Evolutionary conservation across 2,113 vertebrate species (phyloP), one percentile per base, ranked within the genome.

Genomic region (Noctilio leporinus): DNA sequence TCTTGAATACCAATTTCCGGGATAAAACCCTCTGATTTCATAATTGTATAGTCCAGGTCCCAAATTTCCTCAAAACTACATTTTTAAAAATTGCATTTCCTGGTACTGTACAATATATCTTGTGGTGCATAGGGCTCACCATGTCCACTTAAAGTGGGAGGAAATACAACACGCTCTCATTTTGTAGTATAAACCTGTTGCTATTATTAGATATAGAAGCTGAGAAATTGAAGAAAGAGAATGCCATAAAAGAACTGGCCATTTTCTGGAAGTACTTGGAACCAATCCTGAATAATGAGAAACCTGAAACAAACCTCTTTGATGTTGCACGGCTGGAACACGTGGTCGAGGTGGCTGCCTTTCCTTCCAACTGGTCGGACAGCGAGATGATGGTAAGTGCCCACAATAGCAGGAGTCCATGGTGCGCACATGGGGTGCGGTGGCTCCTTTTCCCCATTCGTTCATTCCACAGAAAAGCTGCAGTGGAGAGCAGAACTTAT

Each of bases 221-320:
- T 62, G 97, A 98, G 95, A 98, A 93, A 45, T 62, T 62, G 96
- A 98, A 95, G 83, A 97, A 91, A 72, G 73, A 97, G 82, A 93
- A 96, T 40, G 89, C 95, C 59, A 19, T 40, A 7, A 98, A 97
- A 95, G 95, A 98, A 15, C 96, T 99, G 96, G 97, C 98, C 81
- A 86, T 75, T 4, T 99, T 99, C 97, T 99, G 99, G 99, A 98
- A 98, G 81, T 98, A 98, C 86, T 97, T 99, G 97, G 98, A 99
- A 64, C 96, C 98, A 0, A 96, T 99, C 95, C 94, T 99, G 96
- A 98, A 98, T 96, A 98, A 98, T 1, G 97, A 98, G 28, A 98
- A 98, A 26, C 93, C 80, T 4, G 97, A 98, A 96, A 99, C 99
- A 83, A 97, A 96, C 90, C 99, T 99, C 78, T 98, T 97, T 62